A percentile compares a stretch with the other conserved stretches of the same genome.
These are phyloP conservation scores for Ladona fulva DNA, from an alignment of 1,140 invertebrate species.

Conservation along the genomic window DNA sequence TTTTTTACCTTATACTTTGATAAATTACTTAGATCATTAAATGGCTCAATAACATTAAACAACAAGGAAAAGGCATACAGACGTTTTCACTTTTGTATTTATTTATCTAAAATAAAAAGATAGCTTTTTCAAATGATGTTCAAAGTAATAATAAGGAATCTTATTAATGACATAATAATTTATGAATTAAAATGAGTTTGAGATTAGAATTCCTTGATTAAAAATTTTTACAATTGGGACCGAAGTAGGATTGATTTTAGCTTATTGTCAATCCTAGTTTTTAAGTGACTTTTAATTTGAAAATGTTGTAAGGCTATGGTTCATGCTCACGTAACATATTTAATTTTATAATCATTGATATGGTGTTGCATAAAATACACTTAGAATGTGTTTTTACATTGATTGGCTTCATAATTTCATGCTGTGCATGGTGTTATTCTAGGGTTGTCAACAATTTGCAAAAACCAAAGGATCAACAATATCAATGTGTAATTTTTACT, in stretches of 20 bases:
- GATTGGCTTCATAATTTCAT: background rate
- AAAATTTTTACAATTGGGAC: background rate
- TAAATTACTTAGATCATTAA: background rate
- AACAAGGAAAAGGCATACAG: background rate
- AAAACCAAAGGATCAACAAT: background rate
- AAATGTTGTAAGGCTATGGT: background rate
- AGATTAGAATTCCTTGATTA: background rate
- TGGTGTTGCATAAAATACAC: background rate
- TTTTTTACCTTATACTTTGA: background rate
- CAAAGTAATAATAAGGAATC: background rate
- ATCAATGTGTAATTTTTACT: background rate
- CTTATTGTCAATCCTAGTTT: background rate
- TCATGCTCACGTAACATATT: background rate
- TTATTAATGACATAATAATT: background rate
- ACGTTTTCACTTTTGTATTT: constrained; percentile 7
- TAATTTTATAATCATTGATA: background rate
- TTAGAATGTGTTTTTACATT: background rate
- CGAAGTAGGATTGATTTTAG: background rate
- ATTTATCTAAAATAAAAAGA: background rate
- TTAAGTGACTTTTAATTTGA: background rate
- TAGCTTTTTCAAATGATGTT: background rate
- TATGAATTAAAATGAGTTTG: background rate
- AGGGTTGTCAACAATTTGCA: background rate
- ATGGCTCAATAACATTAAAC: background rate
- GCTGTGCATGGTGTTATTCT: background rate